These are phyloP conservation scores for Sprattus sprattus DNA, from an alignment of 2,113 vertebrate genomes.

Conservation along the genomic window DNA sequence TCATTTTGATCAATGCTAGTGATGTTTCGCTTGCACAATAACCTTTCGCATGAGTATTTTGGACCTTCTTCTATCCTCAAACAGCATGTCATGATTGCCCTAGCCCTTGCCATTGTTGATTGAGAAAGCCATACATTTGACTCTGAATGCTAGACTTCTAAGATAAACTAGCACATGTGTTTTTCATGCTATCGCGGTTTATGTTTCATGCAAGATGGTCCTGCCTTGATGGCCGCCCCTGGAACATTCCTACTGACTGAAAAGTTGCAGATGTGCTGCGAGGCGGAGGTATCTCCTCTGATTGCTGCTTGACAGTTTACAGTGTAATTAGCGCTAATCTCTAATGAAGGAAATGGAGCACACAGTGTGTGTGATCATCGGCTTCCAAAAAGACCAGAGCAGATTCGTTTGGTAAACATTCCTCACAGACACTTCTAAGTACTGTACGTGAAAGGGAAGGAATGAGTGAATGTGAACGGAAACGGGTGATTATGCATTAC, in stretches of 20 bases:
- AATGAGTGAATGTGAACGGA: background rate
- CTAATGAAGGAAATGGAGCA: slow-evolving; percentile 64
- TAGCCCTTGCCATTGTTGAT: background rate
- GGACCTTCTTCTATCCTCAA: background rate
- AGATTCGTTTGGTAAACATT: slow-evolving; percentile 36
- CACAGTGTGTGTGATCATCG: slow-evolving; percentile 59
- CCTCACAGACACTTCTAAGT: background rate
- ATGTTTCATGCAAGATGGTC: background rate
- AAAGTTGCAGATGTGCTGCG: slow-evolving; percentile 54
- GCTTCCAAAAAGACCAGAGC: slow-evolving; percentile 51
- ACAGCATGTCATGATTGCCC: background rate
- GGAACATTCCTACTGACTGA: slow-evolving; percentile 45
- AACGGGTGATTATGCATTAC: background rate
- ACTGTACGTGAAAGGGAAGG: background rate
- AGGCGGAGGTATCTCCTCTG: background rate
- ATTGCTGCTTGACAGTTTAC: slow-evolving; percentile 56
- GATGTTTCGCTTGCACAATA: background rate
- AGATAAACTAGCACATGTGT: background rate
- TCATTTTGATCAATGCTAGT: background rate
- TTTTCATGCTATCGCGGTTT: background rate
- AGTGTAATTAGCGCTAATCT: slow-evolving; percentile 68
- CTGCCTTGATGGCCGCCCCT: background rate
- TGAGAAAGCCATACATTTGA: background rate
- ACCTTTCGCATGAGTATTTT: background rate
- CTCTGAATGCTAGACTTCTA: background rate